Conservation (phyloP, 2,113 vertebrate species). For the Suricata suricatta region DNA sequence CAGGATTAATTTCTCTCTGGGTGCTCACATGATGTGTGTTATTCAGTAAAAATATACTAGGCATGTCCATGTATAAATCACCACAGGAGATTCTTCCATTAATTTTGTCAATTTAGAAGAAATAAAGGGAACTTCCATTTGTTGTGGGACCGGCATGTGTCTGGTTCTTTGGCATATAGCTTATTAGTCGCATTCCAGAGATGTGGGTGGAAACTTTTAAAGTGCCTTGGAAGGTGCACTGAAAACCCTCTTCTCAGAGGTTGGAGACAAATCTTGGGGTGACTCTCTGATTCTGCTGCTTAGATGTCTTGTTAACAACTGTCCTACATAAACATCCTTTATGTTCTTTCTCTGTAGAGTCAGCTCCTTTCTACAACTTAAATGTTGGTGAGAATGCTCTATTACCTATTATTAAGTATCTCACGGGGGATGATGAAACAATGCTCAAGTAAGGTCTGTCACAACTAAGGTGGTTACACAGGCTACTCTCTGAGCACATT, state of each 20-base stretch:
- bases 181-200: not conserved
- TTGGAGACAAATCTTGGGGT: not conserved
- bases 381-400: not conserved
- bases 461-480: not conserved
- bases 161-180: not conserved
- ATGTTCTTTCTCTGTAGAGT: not conserved
- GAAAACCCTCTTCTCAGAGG: not conserved
- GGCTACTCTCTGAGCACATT: not conserved
- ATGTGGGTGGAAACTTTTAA: not conserved
- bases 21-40: not conserved
- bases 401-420: not conserved
- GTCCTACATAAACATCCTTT: not conserved
- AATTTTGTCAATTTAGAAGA: not conserved
- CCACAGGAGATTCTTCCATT: not conserved
- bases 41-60: not conserved
- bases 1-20: conserved; percentile 23
- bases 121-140: not conserved
- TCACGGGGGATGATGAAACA: not conserved
- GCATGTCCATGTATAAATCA: not conserved
- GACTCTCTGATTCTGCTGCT: not conserved
- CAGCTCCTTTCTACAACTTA: not conserved
- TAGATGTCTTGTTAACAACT: not conserved
- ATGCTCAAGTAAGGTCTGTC: not conserved
- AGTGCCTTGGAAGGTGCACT: not conserved
- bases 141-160: not conserved